Percentiles rank a stretch among this genome's conserved stretches.
Conservation (phyloP, 2,888 invertebrate species). For the Philopedon plagiatum region DNA sequence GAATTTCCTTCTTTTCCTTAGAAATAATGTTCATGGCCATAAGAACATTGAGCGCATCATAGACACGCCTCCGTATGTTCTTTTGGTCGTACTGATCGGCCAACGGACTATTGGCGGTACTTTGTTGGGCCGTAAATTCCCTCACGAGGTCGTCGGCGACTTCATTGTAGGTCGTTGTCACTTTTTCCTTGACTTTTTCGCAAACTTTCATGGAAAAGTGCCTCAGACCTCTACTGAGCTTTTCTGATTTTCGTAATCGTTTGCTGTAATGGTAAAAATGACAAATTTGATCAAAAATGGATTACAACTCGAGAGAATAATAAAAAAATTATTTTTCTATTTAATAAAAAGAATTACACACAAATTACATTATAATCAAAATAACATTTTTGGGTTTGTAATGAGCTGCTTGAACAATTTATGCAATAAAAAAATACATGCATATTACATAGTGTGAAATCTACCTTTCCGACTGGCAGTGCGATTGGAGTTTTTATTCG, state of each 20-base stretch:
- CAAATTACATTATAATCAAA: no score
- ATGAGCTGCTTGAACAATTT: no score
- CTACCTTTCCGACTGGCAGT: no score
- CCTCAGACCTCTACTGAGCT: constrained; percentile 96
- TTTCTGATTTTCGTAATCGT: constrained; percentile 88
- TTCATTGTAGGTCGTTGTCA: constrained; percentile 98
- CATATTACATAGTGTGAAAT: no score
- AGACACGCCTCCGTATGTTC: constrained; percentile 98
- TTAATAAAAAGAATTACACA: no score
- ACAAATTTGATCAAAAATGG: no score
- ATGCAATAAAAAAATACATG: no score
- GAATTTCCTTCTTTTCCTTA: constrained; percentile 99
- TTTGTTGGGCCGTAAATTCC: constrained; percentile 81
- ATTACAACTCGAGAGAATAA: no score
- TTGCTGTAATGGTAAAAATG: constrained; percentile 67
- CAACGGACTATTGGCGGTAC: constrained; percentile 77
- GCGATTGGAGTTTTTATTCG: no score
- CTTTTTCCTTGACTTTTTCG: constrained; percentile 98
- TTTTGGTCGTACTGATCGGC: constrained; percentile 97
- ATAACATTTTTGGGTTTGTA: no score
- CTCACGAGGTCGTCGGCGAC: constrained; percentile 99
- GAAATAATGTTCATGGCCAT: constrained; percentile 99
- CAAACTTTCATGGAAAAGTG: constrained; percentile 99
- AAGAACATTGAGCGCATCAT: constrained; percentile 98
- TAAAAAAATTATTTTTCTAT: no score